These are phyloP conservation scores for Agonopterix arenella DNA, from an alignment of 2,888 invertebrate species.

Conservation along the genomic window DNA sequence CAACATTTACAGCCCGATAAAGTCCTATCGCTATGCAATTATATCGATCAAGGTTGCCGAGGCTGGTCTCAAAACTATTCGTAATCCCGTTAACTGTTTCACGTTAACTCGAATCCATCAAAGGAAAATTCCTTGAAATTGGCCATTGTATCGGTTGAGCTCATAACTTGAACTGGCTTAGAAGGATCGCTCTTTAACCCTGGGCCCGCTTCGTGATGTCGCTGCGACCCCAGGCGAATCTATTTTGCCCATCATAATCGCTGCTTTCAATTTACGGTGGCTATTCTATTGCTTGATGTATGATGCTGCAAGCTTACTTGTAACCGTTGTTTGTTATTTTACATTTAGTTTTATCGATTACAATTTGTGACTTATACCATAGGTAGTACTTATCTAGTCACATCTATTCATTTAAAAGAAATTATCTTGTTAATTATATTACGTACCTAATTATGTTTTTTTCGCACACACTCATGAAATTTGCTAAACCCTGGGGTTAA, in stretches of 20 bases:
- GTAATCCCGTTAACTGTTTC: slow-evolving; percentile 43
- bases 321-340: slow-evolving; percentile 1
- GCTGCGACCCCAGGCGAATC: slow-evolving; percentile 60
- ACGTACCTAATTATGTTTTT: too few species aligned
- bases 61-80: slow-evolving; percentile 20
- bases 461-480: too few species aligned
- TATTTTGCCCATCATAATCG: slow-evolving; percentile 71
- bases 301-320: slow-evolving; percentile 32
- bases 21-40: slow-evolving; percentile 14
- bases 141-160: slow-evolving; percentile 65
- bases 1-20: slow-evolving; percentile 14
- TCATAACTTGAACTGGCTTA: slow-evolving; percentile 57
- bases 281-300: slow-evolving; percentile 54
- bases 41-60: slow-evolving; percentile 1
- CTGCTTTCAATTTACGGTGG: slow-evolving; percentile 69
- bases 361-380: too few species aligned
- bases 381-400: too few species aligned
- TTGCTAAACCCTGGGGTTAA: too few species aligned
- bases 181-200: slow-evolving; percentile 68
- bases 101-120: slow-evolving; percentile 53
- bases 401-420: too few species aligned
- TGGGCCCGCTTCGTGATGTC: slow-evolving; percentile 58
- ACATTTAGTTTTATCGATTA: too few species aligned
- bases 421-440: too few species aligned
- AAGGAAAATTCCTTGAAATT: slow-evolving; percentile 63